A percentile compares a stretch with the other conserved stretches of the same genome.
phyloP scores from a whole-genome alignment of 2,888 invertebrate species.

The Mermis nigrescens region DNA sequence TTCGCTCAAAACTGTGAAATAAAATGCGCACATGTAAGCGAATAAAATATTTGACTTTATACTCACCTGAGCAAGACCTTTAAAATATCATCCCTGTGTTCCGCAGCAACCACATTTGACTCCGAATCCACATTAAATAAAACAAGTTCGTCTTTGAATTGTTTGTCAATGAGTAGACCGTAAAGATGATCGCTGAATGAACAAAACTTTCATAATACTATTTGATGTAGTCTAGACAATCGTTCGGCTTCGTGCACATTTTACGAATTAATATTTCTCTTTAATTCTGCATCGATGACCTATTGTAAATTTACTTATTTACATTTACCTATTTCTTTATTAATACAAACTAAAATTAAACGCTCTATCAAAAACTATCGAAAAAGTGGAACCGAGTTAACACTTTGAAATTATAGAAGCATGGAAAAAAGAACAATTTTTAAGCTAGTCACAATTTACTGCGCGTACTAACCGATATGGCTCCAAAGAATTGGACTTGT shows the following conservation, averaged over 20 bases:
- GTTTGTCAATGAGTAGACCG: conserved; percentile 62
- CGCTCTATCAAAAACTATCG: no score
- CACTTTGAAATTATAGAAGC: not conserved
- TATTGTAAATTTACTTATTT: no score
- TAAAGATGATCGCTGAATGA: conserved; percentile 48
- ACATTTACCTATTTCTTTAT: no score
- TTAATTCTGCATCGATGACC: no score
- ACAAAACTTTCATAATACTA: not conserved
- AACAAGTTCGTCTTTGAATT: conserved; percentile 62
- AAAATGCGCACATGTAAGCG: no score
- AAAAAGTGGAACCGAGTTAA: not conserved
- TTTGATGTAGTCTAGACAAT: not conserved
- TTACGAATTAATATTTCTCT: no score
- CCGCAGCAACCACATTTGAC: conserved; percentile 46
- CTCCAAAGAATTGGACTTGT: conserved; percentile 30
- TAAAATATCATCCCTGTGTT: conserved; percentile 49
- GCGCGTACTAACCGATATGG: conserved; percentile 30
- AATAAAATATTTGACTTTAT: no score
- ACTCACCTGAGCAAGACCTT: conserved; percentile 24
- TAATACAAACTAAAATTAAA: no score
- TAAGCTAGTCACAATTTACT: not conserved
- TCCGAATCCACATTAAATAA: conserved; percentile 58
- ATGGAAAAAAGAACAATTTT: not conserved
- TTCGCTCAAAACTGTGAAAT: no score
- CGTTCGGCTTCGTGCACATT: no score